Percentiles rank a stretch among this genome's conserved stretches.
Evolutionary conservation across 1,140 invertebrate genomes (phyloP).

Genomic region (Drosophila littoralis): DNA sequence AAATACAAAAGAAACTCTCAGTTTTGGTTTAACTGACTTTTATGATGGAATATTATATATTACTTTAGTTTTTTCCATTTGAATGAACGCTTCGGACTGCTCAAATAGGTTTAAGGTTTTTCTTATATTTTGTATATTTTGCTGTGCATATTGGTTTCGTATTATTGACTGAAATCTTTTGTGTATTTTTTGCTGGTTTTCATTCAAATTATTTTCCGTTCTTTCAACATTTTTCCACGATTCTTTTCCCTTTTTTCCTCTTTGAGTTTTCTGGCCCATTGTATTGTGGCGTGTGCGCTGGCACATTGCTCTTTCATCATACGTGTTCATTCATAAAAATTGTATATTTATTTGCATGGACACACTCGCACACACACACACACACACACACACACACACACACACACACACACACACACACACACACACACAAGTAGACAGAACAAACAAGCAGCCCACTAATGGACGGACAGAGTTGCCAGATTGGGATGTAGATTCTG

Average conservation of each 20-base stretch:
- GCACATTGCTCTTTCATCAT: constrained; percentile 72
- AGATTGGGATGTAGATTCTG: constrained; percentile 13
- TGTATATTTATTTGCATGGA: constrained; percentile 79
- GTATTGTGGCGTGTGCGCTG: constrained; percentile 38
- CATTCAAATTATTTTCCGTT: not conserved
- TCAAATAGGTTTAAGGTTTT: no score
- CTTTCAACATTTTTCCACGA: not conserved
- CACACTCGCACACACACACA: constrained; percentile 20
- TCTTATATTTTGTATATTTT: no score
- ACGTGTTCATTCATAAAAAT: constrained; percentile 83
- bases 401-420: not conserved
- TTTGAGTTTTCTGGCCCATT: constrained; percentile 39
- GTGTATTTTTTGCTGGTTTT: not conserved
- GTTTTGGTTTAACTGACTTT: no score
- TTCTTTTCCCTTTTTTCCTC: not conserved
- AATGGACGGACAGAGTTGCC: constrained; percentile 15
- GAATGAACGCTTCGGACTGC: no score
- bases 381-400: constrained; percentile 1
- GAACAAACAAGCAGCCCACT: constrained; percentile 17
- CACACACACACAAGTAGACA: not conserved
- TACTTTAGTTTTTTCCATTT: no score
- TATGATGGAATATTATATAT: no score
- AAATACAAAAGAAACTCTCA: no score
- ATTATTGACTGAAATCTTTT: no score
- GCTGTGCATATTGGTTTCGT: no score